Conservation (phyloP, 2,113 vertebrate species). For the Albula glossodonta region DNA sequence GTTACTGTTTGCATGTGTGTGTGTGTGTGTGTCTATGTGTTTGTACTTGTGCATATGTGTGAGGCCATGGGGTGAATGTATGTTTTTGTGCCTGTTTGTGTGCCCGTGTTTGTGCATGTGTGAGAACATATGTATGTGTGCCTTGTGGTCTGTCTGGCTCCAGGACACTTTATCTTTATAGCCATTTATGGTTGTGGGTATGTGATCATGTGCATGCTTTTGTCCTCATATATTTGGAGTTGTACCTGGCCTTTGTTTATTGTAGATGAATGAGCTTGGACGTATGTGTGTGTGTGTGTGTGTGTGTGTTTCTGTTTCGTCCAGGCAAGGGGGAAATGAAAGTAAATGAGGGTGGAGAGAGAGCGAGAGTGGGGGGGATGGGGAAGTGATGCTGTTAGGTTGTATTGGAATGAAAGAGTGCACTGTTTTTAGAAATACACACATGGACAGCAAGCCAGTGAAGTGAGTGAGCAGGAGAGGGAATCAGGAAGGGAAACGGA, state of each 20-base stretch:
- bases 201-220: not conserved
- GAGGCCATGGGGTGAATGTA: no score
- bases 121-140: no score
- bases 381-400: slow-evolving; percentile 54
- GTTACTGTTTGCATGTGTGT: not conserved
- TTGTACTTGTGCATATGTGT: not conserved
- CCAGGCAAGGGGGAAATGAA: slow-evolving; percentile 31
- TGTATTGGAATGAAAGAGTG: slow-evolving; percentile 56
- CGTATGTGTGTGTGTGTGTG: slow-evolving; percentile 33
- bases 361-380: not conserved
- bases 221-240: not conserved
- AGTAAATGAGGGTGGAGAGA: slow-evolving; percentile 27
- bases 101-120: no score
- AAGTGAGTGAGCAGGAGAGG: slow-evolving; percentile 14
- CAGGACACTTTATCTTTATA: not conserved
- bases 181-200: not conserved
- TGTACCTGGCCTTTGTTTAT: not conserved
- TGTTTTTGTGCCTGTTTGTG: not conserved
- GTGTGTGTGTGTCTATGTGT: not conserved
- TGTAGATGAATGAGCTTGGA: slow-evolving; percentile 12
- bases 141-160: not conserved
- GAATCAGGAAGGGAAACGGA: slow-evolving; percentile 34
- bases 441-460: slow-evolving; percentile 29
- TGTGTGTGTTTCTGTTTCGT: slow-evolving; percentile 43
- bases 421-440: slow-evolving; percentile 58